A percentile compares a stretch with the other conserved stretches of the same genome.
phyloP scores from a whole-genome alignment of 2,797 vertebrate genomes.

The Sebastes vulpes region DNA sequence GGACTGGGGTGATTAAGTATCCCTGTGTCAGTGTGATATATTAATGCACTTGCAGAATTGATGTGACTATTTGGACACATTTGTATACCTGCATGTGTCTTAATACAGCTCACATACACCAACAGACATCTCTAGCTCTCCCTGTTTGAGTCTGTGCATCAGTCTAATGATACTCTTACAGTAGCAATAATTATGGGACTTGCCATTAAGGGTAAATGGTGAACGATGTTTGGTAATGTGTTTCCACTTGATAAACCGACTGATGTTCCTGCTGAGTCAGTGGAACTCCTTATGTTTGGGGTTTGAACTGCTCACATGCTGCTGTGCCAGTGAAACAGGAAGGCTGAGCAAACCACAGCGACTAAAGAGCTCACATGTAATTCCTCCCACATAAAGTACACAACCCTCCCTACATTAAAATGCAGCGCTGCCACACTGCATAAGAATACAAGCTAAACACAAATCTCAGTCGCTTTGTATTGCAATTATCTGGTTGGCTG shows the following conservation, averaged over 20 bases:
- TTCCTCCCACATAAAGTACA: conserved; percentile 32
- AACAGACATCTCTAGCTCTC: background rate
- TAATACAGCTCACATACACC: conserved; percentile 5
- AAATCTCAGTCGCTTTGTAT: background rate
- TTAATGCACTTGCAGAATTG: conserved; percentile 23
- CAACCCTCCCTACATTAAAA: background rate
- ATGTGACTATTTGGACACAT: conserved; percentile 31
- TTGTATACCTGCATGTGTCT: background rate
- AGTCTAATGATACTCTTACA: conserved; percentile 43
- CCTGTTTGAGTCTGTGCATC: background rate
- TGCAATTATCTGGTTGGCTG: background rate
- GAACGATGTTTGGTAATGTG: conserved; percentile 50
- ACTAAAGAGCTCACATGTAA: conserved; percentile 30
- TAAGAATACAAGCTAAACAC: background rate
- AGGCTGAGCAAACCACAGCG: conserved; percentile 16
- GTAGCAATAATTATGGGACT: conserved; percentile 53
- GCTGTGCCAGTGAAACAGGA: conserved; percentile 24
- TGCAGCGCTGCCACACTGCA: conserved; percentile 6
- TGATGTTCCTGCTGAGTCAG: conserved; percentile 63
- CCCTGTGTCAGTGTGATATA: conserved; percentile 44
- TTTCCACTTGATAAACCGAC: conserved; percentile 57
- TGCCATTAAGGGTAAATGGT: conserved; percentile 43
- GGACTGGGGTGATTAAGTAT: conserved; percentile 35
- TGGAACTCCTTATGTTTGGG: conserved; percentile 38
- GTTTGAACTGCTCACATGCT: conserved; percentile 16